These are phyloP conservation scores for Xanthia icteritia DNA, from an alignment of 2,888 invertebrate species.

Conservation along the genomic window DNA sequence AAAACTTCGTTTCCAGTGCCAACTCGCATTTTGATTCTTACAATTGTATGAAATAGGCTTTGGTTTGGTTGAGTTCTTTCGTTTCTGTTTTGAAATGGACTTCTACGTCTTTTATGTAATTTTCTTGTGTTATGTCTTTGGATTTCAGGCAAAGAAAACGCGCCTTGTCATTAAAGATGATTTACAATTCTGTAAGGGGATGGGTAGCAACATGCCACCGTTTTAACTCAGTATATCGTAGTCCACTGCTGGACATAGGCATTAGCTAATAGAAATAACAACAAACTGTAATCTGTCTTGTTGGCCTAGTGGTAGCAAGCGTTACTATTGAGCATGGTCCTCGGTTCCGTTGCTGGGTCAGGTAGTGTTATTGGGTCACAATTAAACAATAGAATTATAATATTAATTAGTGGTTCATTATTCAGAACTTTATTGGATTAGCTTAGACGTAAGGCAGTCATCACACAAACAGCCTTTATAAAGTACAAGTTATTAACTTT, in stretches of 20 bases:
- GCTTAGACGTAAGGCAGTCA: not conserved
- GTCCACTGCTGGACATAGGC: too few species aligned
- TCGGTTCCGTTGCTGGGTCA: not conserved
- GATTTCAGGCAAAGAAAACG: not conserved
- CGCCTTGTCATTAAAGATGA: too few species aligned
- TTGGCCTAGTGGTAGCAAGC: not conserved
- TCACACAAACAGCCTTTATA: not conserved
- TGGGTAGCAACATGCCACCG: not conserved
- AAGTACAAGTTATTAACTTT: not conserved
- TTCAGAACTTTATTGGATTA: not conserved
- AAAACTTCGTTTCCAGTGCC: conserved; percentile 62
- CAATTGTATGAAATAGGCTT: conserved; percentile 27
- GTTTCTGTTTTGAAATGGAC: not conserved
- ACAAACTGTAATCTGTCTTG: too few species aligned
- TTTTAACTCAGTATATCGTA: not conserved
- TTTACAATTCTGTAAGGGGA: not conserved
- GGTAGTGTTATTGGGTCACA: not conserved
- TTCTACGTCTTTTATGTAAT: not conserved
- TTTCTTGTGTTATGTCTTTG: not conserved
- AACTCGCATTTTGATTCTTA: conserved; percentile 55
- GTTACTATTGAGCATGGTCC: not conserved
- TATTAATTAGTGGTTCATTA: not conserved
- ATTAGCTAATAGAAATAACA: too few species aligned
- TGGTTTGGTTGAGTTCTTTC: not conserved
- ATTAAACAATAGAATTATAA: not conserved